Base-by-base conservation (phyloP, 2,113 vertebrate genomes). In the Podarcis raffonei region DNA sequence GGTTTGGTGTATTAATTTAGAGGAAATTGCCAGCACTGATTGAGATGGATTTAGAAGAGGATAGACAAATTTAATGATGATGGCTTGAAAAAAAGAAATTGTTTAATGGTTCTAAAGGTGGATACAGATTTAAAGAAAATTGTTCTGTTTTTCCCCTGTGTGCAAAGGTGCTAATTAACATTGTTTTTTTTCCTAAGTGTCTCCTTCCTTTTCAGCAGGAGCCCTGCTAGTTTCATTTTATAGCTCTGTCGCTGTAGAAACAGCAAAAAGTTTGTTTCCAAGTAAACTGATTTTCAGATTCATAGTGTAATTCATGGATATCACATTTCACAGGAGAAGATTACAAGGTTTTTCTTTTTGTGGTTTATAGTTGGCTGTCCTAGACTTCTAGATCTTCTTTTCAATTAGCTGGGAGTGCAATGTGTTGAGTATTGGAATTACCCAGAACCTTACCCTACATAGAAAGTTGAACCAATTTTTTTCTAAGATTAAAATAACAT, bases 1-100 rank as follows among this genome's bases (percentile, higher is more conserved):
- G 42, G 68, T 80, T 86, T 92, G 91, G 93, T 90, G 68, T 86
- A 78, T 88, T 92, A 91, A 93, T 94, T 94, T 91, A 93, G 94
- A 94, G 89, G 77, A 94, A 94, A 78, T 66, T 75, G 79, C 90
- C 0, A 0, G 48, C 86, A 94, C 85, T 93, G 89, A 94, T 93
- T 94, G 82, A 91, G 32, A 35, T 1, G 0, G 87, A 90, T 76
- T 3, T 0, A 75, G 85, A 87, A 86, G 81, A 87, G 81, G 37
- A 42, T 71, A 84, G 78, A 83, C 87, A 39, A 20, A 22, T 92
- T 95, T 92, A 86, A 94, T 87, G 90, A 83, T 81, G 90, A 81
- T 89, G 83, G 89, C 87, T 57, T 0, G 0, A 18, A 57, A 25
- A 71, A 82, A 39, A 91, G 76, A 37, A 35, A 66, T 66, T 62